Evolutionary conservation across 2,888 invertebrate species (phyloP), one percentile per base, ranked within the genome.

Genomic region (Nymphalis polychloros): DNA sequence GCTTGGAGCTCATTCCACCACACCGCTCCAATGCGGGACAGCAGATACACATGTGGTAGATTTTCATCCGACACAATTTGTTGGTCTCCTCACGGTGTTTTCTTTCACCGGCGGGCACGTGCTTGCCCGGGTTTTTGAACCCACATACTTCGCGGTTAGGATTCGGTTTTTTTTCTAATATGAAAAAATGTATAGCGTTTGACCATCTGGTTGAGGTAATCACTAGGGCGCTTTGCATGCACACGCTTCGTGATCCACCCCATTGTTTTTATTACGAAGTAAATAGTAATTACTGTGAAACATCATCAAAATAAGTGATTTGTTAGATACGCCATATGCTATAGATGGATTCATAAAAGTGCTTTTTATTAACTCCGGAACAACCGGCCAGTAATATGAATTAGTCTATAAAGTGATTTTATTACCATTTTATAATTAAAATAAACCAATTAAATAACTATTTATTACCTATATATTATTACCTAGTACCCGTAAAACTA

Each of bases 261-360:
- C 75, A 87, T 90, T 90, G 88, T 89, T 90, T 87, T 86, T 81
- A 85, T 79, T 79, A 76, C 70, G 73, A 72, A 78, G 78, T 80
- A 82, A 82, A 78, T 75, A 77, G 81, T 85, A 88, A 89, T 88
- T 87, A 88, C 81, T 77, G 41, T 41, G 72, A 77, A 74, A 79
- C 81, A 84, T 85, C 85, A 83, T 84, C 79, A 78, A 78, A 76
- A 75, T 84, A 81, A 88, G 82, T 86, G 86, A 89, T 88, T 89
- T 85, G 79, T 71, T 68, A 81, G 72, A 64, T 63, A 64, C 69
- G 71, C 75, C 76, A 77, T 77, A 75, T 77, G 76, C 59, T 63
- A 64, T 16, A 53, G 27, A 55, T 17, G 31, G 31, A 47, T 35
- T 35, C 47, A 64, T 67, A 61, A 67, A 17, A 55, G 41, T 27